Percentiles rank a stretch among this genome's conserved stretches.
Evolutionary conservation across 2,797 vertebrate genomes (phyloP).

Genomic region (Phoxinus dragarum): DNA sequence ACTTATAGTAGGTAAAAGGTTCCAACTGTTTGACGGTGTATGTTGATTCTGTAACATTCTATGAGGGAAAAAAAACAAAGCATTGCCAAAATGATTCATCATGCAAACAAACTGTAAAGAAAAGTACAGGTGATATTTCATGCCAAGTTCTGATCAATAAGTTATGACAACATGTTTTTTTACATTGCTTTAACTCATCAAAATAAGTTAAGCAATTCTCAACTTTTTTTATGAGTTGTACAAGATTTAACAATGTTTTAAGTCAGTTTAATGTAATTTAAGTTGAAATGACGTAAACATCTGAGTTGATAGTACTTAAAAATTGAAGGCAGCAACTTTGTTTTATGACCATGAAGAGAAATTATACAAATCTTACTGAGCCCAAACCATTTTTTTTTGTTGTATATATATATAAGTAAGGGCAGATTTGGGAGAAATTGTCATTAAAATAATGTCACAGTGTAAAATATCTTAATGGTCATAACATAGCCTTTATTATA

Average conservation of each 20-base stretch:
- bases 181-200: too few relatives aligned
- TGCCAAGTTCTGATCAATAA: too few relatives aligned
- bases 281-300: too few relatives aligned
- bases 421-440: neutral
- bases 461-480: neutral
- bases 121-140: neutral
- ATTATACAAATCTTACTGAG: neutral
- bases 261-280: too few relatives aligned
- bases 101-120: neutral
- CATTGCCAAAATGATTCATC: neutral
- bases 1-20: conserved; percentile 76
- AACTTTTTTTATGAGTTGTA: too few relatives aligned
- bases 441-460: neutral
- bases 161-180: too few relatives aligned
- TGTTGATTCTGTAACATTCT: conserved; percentile 70
- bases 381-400: neutral
- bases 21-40: conserved; percentile 70
- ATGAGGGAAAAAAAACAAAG: conserved; percentile 49
- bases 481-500: neutral
- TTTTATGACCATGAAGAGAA: neutral
- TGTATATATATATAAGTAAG: neutral
- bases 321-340: too few relatives aligned
- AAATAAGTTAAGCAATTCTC: too few relatives aligned
- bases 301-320: too few relatives aligned
- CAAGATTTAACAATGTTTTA: too few relatives aligned